These are phyloP conservation scores for Brachypteracias leptosomus DNA, from an alignment of 2,113 vertebrate species.

Conservation along the genomic window DNA sequence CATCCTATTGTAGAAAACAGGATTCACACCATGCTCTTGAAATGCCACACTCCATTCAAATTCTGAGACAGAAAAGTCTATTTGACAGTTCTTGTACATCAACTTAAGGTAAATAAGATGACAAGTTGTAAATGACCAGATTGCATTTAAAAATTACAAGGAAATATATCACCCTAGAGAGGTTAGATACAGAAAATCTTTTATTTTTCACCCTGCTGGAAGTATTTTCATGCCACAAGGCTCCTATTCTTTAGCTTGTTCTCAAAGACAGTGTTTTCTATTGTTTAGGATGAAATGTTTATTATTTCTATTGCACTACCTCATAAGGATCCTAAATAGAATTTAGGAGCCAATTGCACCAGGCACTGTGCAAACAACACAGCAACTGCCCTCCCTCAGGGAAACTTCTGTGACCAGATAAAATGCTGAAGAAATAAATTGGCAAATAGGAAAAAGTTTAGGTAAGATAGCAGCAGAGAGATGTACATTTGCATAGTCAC, in stretches of 20 bases:
- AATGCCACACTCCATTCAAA: not conserved
- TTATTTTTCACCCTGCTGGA: not conserved
- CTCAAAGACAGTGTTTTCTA: not conserved
- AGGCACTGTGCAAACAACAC: not conserved
- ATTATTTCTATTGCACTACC: slow-evolving; percentile 9
- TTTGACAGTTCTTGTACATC: not conserved
- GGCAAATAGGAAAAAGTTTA: not conserved
- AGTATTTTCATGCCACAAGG: slow-evolving; percentile 7
- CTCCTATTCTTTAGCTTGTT: slow-evolving; percentile 2
- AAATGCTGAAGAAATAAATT: not conserved
- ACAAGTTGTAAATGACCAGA: not conserved
- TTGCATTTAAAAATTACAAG: not conserved
- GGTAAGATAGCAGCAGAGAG: not conserved
- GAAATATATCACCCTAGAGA: not conserved
- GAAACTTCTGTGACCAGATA: not conserved
- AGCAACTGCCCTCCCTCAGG: not conserved
- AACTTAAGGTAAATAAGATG: not conserved
- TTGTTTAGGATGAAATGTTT: slow-evolving; percentile 34
- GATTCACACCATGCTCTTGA: not conserved
- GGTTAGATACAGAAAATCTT: not conserved
- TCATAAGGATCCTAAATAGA: not conserved
- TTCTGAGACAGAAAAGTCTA: not conserved
- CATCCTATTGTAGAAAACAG: not conserved
- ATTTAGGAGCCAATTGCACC: not conserved
- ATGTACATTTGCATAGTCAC: not conserved